Conservation (phyloP, 2,888 invertebrate species). For the Pseudeuparius sepicola region DNA sequence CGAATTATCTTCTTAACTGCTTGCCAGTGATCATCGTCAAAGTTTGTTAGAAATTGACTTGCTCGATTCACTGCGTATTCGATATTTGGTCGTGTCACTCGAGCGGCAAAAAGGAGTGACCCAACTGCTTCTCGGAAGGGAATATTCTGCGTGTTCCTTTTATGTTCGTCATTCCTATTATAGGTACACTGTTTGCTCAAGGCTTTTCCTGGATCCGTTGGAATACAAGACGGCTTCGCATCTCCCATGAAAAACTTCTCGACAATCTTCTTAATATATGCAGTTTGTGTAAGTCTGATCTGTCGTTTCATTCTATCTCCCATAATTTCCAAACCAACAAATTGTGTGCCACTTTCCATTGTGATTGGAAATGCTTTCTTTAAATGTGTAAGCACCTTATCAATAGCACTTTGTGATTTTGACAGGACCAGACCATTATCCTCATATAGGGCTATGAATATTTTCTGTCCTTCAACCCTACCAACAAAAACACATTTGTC, state of each 20-base stretch:
- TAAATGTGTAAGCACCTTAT: neutral
- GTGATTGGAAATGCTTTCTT: slow-evolving; percentile 2
- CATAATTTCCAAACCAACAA: slow-evolving; percentile 1
- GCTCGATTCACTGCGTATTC: neutral
- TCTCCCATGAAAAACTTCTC: slow-evolving; percentile 10
- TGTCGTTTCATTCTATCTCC: neutral
- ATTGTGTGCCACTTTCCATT: neutral
- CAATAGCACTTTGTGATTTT: neutral
- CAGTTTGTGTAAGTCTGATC: slow-evolving; percentile 3
- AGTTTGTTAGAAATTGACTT: slow-evolving; percentile 7
- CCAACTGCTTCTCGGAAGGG: too few species aligned
- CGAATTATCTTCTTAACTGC: slow-evolving; percentile 14
- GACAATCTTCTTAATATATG: slow-evolving; percentile 1
- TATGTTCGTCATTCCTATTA: too few species aligned
- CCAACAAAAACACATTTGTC: too few species aligned
- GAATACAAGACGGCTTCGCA: slow-evolving; percentile 7
- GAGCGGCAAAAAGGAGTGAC: too few species aligned
- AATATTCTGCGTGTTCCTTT: too few species aligned
- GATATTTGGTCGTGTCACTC: neutral
- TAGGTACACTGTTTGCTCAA: too few species aligned
- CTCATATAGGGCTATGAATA: too few species aligned
- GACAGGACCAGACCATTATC: neutral
- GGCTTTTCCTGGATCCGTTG: slow-evolving; percentile 12
- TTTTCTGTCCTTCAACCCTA: too few species aligned
- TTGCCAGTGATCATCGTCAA: slow-evolving; percentile 8